Conservation (phyloP, 2,888 invertebrate genomes). For the Automeris io region DNA sequence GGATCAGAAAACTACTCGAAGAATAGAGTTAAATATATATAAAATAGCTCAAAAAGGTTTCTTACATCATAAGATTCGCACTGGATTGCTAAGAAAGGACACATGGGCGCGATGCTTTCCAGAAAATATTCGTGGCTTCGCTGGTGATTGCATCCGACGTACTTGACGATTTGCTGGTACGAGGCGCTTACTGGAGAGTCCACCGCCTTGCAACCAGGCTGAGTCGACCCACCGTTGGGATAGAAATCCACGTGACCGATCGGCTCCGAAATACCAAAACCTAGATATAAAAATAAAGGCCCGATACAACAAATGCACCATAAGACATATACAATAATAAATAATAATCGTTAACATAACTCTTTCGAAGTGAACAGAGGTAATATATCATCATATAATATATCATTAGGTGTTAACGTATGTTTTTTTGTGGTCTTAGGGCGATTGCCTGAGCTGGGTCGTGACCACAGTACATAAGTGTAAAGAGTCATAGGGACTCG, state of each 20-base stretch:
- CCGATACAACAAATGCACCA: too few species aligned
- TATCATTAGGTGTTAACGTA: too few species aligned
- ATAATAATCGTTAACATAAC: too few species aligned
- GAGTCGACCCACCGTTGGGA: constrained; percentile 91
- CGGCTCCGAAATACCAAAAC: constrained; percentile 87
- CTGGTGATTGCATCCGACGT: constrained; percentile 91
- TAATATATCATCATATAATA: too few species aligned
- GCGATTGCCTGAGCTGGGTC: too few species aligned
- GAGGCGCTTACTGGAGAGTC: constrained; percentile 25
- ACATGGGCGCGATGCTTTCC: constrained; percentile 87
- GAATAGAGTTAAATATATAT: background rate
- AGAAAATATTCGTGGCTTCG: constrained; percentile 89
- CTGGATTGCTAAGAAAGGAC: constrained; percentile 86
- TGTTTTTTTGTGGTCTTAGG: too few species aligned
- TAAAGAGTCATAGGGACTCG: too few species aligned
- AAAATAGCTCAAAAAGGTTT: constrained; percentile 5
- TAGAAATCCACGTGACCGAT: constrained; percentile 95
- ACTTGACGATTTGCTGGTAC: constrained; percentile 75
- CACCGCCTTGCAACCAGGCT: constrained; percentile 60
- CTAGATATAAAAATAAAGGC: constrained; percentile 33
- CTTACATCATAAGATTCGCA: constrained; percentile 87
- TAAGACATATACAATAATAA: too few species aligned
- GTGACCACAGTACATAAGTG: too few species aligned
- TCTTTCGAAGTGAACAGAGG: too few species aligned
- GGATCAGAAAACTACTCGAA: too few species aligned